Percentiles rank a stretch among this genome's conserved stretches.
Evolutionary conservation across 2,113 vertebrate genomes (phyloP).

Genomic region (Leiothrix lutea): DNA sequence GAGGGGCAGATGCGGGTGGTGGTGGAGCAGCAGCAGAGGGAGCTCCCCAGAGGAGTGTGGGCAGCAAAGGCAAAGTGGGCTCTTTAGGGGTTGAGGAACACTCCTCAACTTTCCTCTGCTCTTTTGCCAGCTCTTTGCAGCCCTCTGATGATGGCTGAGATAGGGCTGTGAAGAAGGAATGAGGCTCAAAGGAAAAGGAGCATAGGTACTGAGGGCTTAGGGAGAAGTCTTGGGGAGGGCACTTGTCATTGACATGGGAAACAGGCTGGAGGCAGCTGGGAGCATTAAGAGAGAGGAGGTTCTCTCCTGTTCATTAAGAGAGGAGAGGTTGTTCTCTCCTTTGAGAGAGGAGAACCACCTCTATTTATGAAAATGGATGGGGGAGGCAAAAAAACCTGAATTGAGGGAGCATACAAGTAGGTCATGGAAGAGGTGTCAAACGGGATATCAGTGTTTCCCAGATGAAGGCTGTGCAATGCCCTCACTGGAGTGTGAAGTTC

Average conservation of each 20-base stretch:
- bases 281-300: no score
- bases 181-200: not conserved
- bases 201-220: not conserved
- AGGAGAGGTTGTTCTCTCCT: no score
- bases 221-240: not conserved
- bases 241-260: not conserved
- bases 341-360: not conserved
- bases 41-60: not conserved
- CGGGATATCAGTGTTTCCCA: not conserved
- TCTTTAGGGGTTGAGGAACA: not conserved
- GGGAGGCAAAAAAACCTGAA: not conserved
- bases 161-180: not conserved
- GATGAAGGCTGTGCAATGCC: not conserved
- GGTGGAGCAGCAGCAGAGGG: not conserved
- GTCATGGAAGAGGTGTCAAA: not conserved
- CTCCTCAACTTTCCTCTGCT: not conserved
- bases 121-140: not conserved
- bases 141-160: not conserved
- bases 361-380: not conserved
- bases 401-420: fast-evolving
- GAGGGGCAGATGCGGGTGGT: not conserved
- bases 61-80: not conserved
- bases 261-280: not conserved
- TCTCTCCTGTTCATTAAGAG: no score
- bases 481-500: not conserved